Evolutionary conservation across 2,888 invertebrate genomes (phyloP), one percentile per base, ranked within the genome.

Genomic region (Drepanosiphum platanoidis): DNA sequence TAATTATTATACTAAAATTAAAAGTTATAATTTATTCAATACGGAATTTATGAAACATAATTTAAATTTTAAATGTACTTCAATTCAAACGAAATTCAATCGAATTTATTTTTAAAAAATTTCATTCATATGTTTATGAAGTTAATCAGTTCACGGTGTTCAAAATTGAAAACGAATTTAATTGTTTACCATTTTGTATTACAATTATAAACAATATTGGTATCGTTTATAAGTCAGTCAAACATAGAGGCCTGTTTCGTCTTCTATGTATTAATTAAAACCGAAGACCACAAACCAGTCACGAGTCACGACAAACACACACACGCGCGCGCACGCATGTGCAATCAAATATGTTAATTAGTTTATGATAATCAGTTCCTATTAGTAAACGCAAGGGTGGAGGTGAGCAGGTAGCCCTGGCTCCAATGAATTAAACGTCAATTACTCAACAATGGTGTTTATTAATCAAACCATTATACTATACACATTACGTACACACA

Each of bases 331-430:
- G n/a, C 46, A 27, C 34, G 42, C 74, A 46, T 64, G 46, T 46
- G 83, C 39, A 74, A 83, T 66, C 83, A 74, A 74, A 83, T 74
- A 66, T 83, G 83, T 75, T 83, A 83, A 83, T 83, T 83, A 75
- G 83, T 75, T 75, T 83, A 83, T 75, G 74, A 75, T 83, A 83
- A 83, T 83, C 66, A 36, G 74, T 83, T 66, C 18, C 42, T 66
- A 58, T 81, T 58, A 58, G 71, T 27, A 27, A 8, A 64, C 30
- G 13, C 11, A 15, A 30, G 9, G 7, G 22, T 27, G 3, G 39
- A 22, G 52, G 9, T 3, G 36, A 70, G 22, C 30, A 72, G 81
- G 11, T 32, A 70, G 70, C 71, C 70, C 34, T 36, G 36, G 70
- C 52, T 70, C 80, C 58, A 15, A 81, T 18, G 71, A 83, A 83